Conservation (phyloP, 1,140 invertebrate genomes). For the Sycophaga agraensis region DNA sequence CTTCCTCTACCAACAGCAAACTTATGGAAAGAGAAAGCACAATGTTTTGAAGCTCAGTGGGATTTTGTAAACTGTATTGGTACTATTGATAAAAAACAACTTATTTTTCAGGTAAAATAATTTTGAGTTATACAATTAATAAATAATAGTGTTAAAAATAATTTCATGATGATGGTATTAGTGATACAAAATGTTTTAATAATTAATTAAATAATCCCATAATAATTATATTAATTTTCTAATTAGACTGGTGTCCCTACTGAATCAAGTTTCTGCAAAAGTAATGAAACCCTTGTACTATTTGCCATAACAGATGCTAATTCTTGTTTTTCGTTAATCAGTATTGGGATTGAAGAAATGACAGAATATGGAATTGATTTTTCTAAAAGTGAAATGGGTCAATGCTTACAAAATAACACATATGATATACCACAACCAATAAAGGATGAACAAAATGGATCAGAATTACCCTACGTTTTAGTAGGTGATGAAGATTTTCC, state of each 20-base stretch:
- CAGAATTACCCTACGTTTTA: conserved; percentile 11
- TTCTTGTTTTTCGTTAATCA: conserved; percentile 3
- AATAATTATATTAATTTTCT: no score
- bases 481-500: neutral
- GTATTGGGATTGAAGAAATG: neutral
- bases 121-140: neutral
- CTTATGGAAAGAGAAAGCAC: neutral
- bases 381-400: neutral
- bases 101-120: conserved; percentile 4
- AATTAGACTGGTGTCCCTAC: neutral
- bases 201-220: no score
- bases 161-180: no score
- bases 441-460: neutral
- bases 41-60: neutral
- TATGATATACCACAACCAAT: neutral
- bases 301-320: conserved; percentile 1
- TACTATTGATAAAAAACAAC: neutral
- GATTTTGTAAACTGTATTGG: conserved; percentile 4
- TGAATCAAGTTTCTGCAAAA: neutral
- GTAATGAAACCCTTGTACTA: neutral
- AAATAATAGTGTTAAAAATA: no score
- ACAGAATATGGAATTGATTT: neutral
- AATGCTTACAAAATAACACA: neutral
- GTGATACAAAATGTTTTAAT: no score
- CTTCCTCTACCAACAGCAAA: neutral